Base-by-base conservation (phyloP, 2,113 vertebrate genomes). In the Pterophyllum scalare region DNA sequence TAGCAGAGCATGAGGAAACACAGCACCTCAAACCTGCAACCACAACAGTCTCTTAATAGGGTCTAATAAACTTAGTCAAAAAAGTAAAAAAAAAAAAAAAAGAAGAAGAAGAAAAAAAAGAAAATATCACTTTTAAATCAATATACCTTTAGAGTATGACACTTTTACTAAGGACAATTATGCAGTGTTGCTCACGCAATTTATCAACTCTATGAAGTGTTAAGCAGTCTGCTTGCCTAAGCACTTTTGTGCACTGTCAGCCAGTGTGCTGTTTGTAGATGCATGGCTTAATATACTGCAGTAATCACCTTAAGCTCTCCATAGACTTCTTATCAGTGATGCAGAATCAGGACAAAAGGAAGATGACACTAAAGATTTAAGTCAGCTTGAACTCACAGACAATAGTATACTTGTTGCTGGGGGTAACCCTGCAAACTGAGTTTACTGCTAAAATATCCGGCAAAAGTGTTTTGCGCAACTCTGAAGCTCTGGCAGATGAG, bases 1-100 rank as follows among this genome's bases (percentile, higher is more conserved):
- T 99, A 99, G 91, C 98, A 99, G 80, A 99, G 92, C 98, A 99
- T 97, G 81, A 99, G 98, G 96, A 99, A 99, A 93, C 97, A 97
- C 89, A 99, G 93, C 88, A 99, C 97, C 93, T 99, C 98, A 93
- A 99, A 99, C 94, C 98, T 99, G 94, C 33, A 94, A 86, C 76
- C 54, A 88, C 24, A 90, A 74, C 9, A 80, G 38, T 46, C 20
- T 15, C 5, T 33, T 7, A 75, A 58, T 28, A 13, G 17, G 3
- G 12, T 67, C 20, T 6, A 75, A 54, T 74, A 33, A 52, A 40
- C 31, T 61, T 12, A n/a, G 13, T 62, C 7, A 7, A 74, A 33
- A 33, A 33, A 33, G 6, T 33, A 17, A 75, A 52, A 40, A 28
- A 7, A 9, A 14, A 2, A 26, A 13, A 14, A 54, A 20, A 17